A percentile compares a stretch with the other conserved stretches of the same genome.
These are phyloP conservation scores for Pelecanus crispus DNA, from an alignment of 2,113 vertebrate genomes.

Conservation along the genomic window DNA sequence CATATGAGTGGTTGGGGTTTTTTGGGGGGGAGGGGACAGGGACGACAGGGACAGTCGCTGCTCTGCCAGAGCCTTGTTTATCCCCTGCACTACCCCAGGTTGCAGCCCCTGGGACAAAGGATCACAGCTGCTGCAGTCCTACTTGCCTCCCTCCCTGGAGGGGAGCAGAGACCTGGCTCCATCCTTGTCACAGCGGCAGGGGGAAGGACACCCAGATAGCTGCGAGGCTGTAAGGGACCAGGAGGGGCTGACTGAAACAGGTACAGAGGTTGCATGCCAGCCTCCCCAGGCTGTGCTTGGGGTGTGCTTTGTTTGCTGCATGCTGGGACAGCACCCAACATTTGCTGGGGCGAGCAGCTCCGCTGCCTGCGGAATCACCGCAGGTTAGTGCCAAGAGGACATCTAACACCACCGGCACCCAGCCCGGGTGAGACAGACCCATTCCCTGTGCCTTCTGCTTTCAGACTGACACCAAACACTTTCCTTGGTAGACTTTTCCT, in stretches of 20 bases:
- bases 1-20: neutral
- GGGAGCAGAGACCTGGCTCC: neutral
- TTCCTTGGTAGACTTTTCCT: neutral
- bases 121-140: neutral
- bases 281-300: neutral
- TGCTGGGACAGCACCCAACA: neutral
- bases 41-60: too few relatives aligned
- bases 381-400: neutral
- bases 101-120: neutral
- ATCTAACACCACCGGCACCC: neutral
- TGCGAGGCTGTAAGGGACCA: neutral
- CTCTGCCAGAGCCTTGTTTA: neutral
- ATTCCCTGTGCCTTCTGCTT: neutral
- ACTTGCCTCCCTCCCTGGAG: neutral
- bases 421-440: neutral
- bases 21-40: accelerated
- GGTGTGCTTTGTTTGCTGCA: neutral
- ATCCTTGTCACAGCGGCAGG: neutral
- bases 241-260: neutral
- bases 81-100: neutral
- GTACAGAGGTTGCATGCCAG: neutral
- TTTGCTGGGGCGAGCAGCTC: neutral
- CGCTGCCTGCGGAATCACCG: accelerated
- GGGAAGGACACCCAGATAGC: neutral
- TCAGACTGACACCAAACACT: neutral